Base-by-base conservation (phyloP, 2,888 invertebrate species). In the Opisthograptis luteolata region DNA sequence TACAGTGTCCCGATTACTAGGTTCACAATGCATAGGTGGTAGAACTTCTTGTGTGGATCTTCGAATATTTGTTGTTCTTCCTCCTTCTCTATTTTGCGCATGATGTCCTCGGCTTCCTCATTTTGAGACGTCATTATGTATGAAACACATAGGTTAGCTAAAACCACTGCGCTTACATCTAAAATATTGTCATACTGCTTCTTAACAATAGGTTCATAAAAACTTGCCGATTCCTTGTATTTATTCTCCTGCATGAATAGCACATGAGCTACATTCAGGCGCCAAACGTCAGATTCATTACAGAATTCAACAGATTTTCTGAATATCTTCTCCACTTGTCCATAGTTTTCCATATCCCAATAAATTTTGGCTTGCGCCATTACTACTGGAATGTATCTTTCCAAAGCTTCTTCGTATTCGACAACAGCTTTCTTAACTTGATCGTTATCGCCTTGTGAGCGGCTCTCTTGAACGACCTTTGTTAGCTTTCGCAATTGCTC, bases 121-220 rank as follows among this genome's bases (percentile, higher is more conserved):
- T 99, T 99, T 85, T 98, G 98, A 39, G 97, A 97, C 1, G 98
- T 99, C 99, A 99, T 99, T 67, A 99, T 99, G 79, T 99, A 99
- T 10, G 99, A 98, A 1, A 99, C 99, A 80, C 99, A 99, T 20
- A 99, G 91, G 84, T 99, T 99, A 13, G 99, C 99, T 72, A 99
- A 91, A 28, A 99, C 98, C 24, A 99, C 98, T n/a, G 99, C 98
- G 72, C 98, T 98, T 7, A 99, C 95, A 63, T 96, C 95, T 79
- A 99, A 92, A 70, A 99, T 96, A 94, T 96, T 97, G 58, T 98
- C 97, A 68, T 96, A 97, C 83, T 96, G 96, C 76, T 98, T 98
- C 66, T 97, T 96, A 0, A 99, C 98, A 47, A 99, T 96, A 0
- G 99, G 98, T 73, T 99, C 99, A 79, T 99, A 99, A 85, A 99